Evolutionary conservation across 2,888 invertebrate species (phyloP), one percentile per base, ranked within the genome.

Genomic region (Oligia strigilis): DNA sequence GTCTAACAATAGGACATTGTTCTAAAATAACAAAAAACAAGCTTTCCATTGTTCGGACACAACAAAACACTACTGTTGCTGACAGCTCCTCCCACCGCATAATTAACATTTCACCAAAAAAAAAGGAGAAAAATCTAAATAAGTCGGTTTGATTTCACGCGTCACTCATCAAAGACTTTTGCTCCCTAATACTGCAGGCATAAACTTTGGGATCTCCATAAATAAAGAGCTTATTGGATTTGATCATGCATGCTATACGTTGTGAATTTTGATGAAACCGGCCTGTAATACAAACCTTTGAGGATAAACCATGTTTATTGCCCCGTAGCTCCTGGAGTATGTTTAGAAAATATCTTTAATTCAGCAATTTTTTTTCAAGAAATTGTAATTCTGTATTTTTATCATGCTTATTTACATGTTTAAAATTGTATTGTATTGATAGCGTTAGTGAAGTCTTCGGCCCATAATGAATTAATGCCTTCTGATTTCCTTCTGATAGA

Each of bases 161-260:
- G 49, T 80, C 81, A 83, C 4, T 66, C 58, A 75, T 82, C 81
- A 81, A 87, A 90, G 78, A 72, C 8, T 52, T 69, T 80, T 71
- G 67, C 49, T 70, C 69, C 29, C 64, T 72, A 78, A 76, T 80
- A 72, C 29, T 64, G 75, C 40, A 72, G 40, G 77, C 62, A 81
- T 78, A 69, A 72, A 82, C 58, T 69, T 70, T 43, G 52, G 62
- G 74, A 43, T 75, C 23, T 67, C 36, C 64, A 72, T 84, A 79
- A 72, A 82, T 77, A 74, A 75, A 64, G 72, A 49, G 81, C 82
- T 70, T 80, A 81, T 87, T 85, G 70, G 75, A 75, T 81, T 75
- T 76, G 60, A 78, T 87, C 76, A 75, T 81, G 76, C 75, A 76
- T 88, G 73, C n/a, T 4, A 23, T 23, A 43, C 14, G 40, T 65